Evolutionary conservation across 2,888 invertebrate genomes (phyloP).

Genomic region (Panzeria rudis): DNA sequence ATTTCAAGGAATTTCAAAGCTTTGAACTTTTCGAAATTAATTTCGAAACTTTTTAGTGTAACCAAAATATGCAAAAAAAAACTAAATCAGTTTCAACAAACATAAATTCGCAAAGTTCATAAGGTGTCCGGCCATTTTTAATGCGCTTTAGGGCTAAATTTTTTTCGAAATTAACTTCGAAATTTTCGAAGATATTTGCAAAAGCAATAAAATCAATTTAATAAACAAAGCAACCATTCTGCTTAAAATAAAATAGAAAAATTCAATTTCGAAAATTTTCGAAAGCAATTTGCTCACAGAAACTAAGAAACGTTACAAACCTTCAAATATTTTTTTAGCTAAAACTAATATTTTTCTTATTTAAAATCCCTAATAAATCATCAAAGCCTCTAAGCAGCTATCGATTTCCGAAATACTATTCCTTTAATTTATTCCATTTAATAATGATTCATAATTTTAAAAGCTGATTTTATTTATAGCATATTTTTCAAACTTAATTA

Average conservation of each 20-base stretch:
- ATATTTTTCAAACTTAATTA: constrained; percentile 64
- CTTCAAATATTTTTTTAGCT: neutral
- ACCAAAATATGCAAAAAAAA: no score
- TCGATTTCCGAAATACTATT: neutral
- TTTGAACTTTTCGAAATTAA: neutral
- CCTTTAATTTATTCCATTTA: constrained; percentile 43
- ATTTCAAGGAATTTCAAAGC: neutral
- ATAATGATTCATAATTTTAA: constrained; percentile 55
- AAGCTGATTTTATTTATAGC: constrained; percentile 37
- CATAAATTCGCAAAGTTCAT: no score
- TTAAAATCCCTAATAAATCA: neutral
- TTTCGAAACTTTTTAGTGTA: neutral
- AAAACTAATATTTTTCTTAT: neutral
- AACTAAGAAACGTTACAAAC: no score
- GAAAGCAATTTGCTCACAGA: neutral
- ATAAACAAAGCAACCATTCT: neutral
- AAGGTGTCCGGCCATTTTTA: no score
- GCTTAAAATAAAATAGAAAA: neutral
- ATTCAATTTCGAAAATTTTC: neutral
- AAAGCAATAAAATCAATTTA: neutral
- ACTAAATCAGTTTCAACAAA: no score
- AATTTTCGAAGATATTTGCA: neutral
- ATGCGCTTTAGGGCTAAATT: neutral
- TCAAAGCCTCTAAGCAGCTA: neutral
- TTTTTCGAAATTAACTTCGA: constrained; percentile 4